Conservation (phyloP, 2,888 invertebrate species). For the Oligia strigilis region DNA sequence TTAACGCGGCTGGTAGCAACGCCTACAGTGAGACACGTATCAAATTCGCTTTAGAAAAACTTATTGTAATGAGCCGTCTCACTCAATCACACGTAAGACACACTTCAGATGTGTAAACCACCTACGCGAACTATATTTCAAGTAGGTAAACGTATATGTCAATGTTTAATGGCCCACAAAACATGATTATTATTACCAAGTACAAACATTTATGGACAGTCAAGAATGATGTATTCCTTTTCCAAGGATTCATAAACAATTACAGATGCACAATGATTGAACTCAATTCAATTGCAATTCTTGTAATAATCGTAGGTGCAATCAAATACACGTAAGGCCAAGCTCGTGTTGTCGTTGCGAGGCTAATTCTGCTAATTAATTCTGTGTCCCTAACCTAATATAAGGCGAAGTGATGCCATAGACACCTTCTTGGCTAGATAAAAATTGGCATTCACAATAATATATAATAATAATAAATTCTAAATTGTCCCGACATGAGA, state of each 20-base stretch:
- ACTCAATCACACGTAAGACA: constrained; percentile 67
- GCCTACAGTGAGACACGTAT: constrained; percentile 74
- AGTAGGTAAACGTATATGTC: constrained; percentile 71
- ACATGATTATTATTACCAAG: constrained; percentile 70
- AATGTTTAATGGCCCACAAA: constrained; percentile 75
- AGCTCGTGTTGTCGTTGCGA: constrained; percentile 55
- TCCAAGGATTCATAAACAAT: constrained; percentile 74
- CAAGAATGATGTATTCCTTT: constrained; percentile 66
- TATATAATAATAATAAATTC: background rate
- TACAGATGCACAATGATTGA: constrained; percentile 69
- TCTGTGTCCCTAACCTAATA: constrained; percentile 65
- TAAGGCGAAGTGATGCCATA: constrained; percentile 41
- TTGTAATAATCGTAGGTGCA: constrained; percentile 69
- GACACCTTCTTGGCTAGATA: constrained; percentile 38
- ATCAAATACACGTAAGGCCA: constrained; percentile 70
- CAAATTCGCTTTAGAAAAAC: constrained; percentile 75
- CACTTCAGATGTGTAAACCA: constrained; percentile 63
- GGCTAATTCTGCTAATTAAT: constrained; percentile 64
- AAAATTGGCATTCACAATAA: constrained; percentile 23
- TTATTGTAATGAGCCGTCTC: constrained; percentile 75
- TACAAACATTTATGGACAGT: constrained; percentile 66
- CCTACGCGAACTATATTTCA: constrained; percentile 67
- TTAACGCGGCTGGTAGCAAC: constrained; percentile 69
- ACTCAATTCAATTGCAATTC: constrained; percentile 72
- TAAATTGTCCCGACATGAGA: constrained; percentile 6